Base-by-base conservation (phyloP, 2,797 vertebrate genomes). In the Euphonia xanthogaster region DNA sequence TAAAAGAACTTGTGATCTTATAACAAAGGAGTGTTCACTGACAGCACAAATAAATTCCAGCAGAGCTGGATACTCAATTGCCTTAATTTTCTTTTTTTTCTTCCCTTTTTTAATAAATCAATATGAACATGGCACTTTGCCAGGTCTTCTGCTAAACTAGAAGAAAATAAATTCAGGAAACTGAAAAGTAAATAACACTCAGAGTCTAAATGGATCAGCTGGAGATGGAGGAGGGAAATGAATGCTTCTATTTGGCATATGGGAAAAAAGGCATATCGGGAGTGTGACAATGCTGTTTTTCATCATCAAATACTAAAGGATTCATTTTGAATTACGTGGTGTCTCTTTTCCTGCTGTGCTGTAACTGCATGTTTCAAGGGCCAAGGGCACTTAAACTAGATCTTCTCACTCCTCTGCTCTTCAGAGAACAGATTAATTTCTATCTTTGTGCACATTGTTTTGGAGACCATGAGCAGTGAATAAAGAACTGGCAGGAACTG, bases 41-140 rank as follows among this genome's bases (percentile, higher is more conserved):
- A 81, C 88, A 94, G 62, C 73, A 79, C 54, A 94, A 96, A 94
- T 91, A 96, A 91, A 95, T 96, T 91, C 70, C 87, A 90, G 74
- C 79, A 93, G 82, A 78, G 63, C 30, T 84, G 60, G 70, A 91
- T 91, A 91, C 33, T 79, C 79, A 63, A 62, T 63, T 86, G 63
- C 14, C 0, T 90, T 93, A n/a, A 80, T 91, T 91, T 94, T 83
- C 68, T 75, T 68, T 95, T 94, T 71, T 83, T 86, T 71, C 58
- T 54, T 75, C 24, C 77, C 37, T 50, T 91, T 91, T 93, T 90
- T 55, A 93, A 91, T 94, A 94, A 93, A 92, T 96, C 85, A 86
- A 33, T 94, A 95, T 44, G 66, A 94, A 78, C 14, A 13, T 63
- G 79, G 94, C 89, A 93, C 48, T 93, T 78, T 3, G 54, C 85